These are phyloP conservation scores for Alexandromys fortis DNA, from an alignment of 2,113 vertebrate genomes.

Conservation along the genomic window DNA sequence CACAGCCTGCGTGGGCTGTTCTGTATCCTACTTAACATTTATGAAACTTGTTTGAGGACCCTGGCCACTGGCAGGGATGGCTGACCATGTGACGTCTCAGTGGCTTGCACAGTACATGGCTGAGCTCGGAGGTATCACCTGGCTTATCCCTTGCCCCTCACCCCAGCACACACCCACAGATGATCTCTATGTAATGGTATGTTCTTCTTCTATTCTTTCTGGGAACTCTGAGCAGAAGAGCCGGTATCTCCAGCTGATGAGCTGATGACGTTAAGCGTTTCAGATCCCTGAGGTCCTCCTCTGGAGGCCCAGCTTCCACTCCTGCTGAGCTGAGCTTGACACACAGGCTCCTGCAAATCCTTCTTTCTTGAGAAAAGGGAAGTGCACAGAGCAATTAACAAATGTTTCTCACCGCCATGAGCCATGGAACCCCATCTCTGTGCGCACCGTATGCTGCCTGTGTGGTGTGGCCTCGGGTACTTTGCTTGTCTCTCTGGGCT, in stretches of 20 bases:
- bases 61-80: background rate
- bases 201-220: background rate
- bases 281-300: background rate
- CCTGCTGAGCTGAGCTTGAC: background rate
- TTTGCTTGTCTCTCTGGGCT: background rate
- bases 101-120: background rate
- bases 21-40: background rate
- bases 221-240: background rate
- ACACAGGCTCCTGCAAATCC: background rate
- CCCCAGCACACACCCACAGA: background rate
- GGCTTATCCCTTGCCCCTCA: rapidly evolving
- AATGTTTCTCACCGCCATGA: background rate
- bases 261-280: background rate
- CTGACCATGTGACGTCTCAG: background rate
- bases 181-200: background rate
- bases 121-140: background rate
- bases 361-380: background rate
- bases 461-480: background rate
- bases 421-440: background rate
- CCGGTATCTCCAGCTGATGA: background rate
- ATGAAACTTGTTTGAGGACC: background rate
- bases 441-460: background rate
- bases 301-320: background rate
- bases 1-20: background rate
- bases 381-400: background rate